phyloP scores from a whole-genome alignment of 2,113 vertebrate species.

The Phocoena sinus region DNA sequence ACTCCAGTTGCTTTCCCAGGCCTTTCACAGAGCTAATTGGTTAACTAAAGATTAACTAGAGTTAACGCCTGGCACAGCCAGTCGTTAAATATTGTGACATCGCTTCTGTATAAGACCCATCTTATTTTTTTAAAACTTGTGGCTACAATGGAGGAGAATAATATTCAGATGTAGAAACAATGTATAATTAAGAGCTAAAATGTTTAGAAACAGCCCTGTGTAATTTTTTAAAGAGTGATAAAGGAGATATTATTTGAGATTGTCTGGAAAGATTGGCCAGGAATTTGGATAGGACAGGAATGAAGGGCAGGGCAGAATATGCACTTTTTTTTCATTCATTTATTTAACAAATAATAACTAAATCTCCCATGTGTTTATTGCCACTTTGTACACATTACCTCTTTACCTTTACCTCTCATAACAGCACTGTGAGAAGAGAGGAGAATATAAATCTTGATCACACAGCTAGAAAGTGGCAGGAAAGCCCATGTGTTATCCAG shows the following conservation, averaged over 20 bases:
- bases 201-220: background rate
- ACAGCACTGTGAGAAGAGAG: background rate
- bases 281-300: background rate
- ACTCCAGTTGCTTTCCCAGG: background rate
- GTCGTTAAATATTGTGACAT: constrained; percentile 13
- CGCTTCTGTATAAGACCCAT: background rate
- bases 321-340: background rate
- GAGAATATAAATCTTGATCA: background rate
- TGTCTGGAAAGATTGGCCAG: background rate
- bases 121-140: background rate
- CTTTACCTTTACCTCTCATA: background rate
- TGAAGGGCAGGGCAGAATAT: background rate
- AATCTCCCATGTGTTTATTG: background rate
- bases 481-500: background rate
- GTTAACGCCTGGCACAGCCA: background rate
- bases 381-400: background rate
- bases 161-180: constrained; percentile 6
- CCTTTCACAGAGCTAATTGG: background rate
- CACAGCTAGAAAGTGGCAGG: background rate
- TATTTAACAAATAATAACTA: background rate
- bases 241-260: background rate
- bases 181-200: background rate
- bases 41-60: background rate
- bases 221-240: background rate
- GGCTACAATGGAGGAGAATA: background rate